Percentiles rank a stretch among this genome's conserved stretches.
phyloP scores from a whole-genome alignment of 2,797 vertebrate genomes.

The Numenius phaeopus region DNA sequence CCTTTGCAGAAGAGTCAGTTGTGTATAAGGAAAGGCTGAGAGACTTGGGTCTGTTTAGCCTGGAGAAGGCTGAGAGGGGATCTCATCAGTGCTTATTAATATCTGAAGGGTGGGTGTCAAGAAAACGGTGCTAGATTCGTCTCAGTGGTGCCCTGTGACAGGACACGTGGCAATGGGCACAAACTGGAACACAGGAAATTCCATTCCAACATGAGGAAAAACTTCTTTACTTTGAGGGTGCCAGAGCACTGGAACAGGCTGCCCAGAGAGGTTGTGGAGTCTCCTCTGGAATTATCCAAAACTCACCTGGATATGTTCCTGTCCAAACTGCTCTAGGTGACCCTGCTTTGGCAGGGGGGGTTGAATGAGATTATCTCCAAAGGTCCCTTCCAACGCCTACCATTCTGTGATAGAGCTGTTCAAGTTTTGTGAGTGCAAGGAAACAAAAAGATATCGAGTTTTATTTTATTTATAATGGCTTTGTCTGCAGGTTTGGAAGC shows the following conservation, averaged over 20 bases:
- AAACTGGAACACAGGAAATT: not conserved
- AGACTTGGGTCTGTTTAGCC: not conserved
- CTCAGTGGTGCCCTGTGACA: not conserved
- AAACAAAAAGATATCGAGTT: not conserved
- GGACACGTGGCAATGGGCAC: not conserved
- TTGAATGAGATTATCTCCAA: not conserved
- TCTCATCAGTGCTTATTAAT: not conserved
- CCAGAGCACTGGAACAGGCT: not conserved
- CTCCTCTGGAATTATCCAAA: not conserved
- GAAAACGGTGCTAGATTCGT: not conserved
- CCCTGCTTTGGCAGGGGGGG: not conserved
- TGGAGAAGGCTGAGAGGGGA: not conserved
- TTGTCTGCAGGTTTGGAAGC: not conserved
- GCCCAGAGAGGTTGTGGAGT: not conserved
- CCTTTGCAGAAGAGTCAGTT: not conserved
- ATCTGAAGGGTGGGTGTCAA: not conserved
- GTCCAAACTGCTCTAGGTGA: not conserved
- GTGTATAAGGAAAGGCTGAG: not conserved
- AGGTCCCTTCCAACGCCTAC: not conserved
- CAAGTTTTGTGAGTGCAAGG: not conserved
- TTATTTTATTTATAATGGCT: not conserved
- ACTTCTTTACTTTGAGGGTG: not conserved
- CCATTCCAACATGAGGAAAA: not conserved
- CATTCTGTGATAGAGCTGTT: not conserved
- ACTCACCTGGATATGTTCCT: not conserved